These are phyloP conservation scores for Virgularia gustaviana DNA, from an alignment of 92 coral and sea anemone species.

Conservation along the genomic window DNA sequence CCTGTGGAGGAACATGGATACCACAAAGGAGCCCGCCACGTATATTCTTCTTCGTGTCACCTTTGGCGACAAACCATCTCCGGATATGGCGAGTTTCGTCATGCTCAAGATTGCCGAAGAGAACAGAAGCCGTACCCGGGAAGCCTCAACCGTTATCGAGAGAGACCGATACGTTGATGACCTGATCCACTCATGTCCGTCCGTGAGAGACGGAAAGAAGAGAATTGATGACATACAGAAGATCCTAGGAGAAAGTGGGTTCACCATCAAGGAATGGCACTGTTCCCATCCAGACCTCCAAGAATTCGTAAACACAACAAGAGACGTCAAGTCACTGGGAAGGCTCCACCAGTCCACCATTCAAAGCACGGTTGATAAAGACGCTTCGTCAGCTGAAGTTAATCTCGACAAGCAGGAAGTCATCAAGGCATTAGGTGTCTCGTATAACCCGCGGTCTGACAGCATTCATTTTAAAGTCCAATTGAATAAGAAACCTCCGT, in stretches of 20 bases:
- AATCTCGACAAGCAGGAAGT: constrained; percentile 39
- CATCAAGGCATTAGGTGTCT: constrained; percentile 11
- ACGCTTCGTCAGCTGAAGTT: too few species aligned
- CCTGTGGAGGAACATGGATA: constrained; percentile 45
- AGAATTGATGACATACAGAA: constrained; percentile 11
- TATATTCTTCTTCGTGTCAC: constrained; percentile 23
- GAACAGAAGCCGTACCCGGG: background rate
- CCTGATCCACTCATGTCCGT: constrained; percentile 4
- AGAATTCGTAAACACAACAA: too few species aligned
- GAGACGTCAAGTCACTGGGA: too few species aligned
- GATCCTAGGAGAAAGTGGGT: constrained; percentile 34
- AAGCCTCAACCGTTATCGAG: constrained; percentile 9
- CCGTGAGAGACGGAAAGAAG: background rate
- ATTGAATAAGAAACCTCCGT: background rate
- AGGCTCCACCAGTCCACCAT: too few species aligned
- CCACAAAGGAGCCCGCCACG: constrained; percentile 24
- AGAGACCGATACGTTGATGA: constrained; percentile 23
- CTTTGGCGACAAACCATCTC: constrained; percentile 48
- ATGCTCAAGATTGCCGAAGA: constrained; percentile 53
- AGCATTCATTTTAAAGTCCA: constrained; percentile 17
- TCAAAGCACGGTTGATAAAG: background rate
- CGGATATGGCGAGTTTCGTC: constrained; percentile 44
- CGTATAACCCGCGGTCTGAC: constrained; percentile 43
- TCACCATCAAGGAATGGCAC: constrained; percentile 31
- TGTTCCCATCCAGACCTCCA: background rate